A percentile compares a stretch with the other conserved stretches of the same genome.
Conservation (phyloP, 2,888 invertebrate genomes). For the Copidosoma aretas region DNA sequence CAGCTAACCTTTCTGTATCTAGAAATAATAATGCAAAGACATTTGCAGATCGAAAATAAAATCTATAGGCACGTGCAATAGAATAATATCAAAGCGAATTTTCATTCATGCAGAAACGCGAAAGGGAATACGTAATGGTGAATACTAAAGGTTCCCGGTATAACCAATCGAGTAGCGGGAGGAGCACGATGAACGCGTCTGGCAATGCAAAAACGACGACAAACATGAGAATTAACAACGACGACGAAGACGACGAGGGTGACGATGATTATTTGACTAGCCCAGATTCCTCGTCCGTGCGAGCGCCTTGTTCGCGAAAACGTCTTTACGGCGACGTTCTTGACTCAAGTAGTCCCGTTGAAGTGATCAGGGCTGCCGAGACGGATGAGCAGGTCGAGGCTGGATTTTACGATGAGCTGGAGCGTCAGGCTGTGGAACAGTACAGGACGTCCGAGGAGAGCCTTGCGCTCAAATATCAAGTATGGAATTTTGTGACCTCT, state of each 20-base stretch:
- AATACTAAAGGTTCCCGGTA: slow-evolving; percentile 8
- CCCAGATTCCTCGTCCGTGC: slow-evolving; percentile 8
- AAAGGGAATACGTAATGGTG: slow-evolving; percentile 32
- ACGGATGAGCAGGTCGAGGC: neutral
- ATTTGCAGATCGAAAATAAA: too few relatives aligned
- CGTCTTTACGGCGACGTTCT: slow-evolving; percentile 32
- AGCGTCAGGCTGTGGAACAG: slow-evolving; percentile 73
- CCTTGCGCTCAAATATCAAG: slow-evolving; percentile 56
- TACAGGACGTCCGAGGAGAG: slow-evolving; percentile 64
- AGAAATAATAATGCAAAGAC: too few relatives aligned
- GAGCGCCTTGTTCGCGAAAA: slow-evolving; percentile 11
- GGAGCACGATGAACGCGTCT: neutral
- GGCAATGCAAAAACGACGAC: slow-evolving; percentile 13
- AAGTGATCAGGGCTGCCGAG: neutral
- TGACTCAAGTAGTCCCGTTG: neutral
- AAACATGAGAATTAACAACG: slow-evolving; percentile 4
- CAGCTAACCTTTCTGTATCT: too few relatives aligned
- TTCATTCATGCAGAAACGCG: slow-evolving; percentile 19
- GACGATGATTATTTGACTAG: slow-evolving; percentile 10
- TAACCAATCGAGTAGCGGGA: neutral
- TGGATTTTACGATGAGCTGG: slow-evolving; percentile 65
- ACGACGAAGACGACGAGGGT: neutral
- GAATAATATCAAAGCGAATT: slow-evolving; percentile 7
- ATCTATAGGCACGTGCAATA: too few relatives aligned
- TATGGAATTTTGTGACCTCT: slow-evolving; percentile 23